phyloP scores from a whole-genome alignment of 2,113 vertebrate genomes.

The Guaruba guarouba region DNA sequence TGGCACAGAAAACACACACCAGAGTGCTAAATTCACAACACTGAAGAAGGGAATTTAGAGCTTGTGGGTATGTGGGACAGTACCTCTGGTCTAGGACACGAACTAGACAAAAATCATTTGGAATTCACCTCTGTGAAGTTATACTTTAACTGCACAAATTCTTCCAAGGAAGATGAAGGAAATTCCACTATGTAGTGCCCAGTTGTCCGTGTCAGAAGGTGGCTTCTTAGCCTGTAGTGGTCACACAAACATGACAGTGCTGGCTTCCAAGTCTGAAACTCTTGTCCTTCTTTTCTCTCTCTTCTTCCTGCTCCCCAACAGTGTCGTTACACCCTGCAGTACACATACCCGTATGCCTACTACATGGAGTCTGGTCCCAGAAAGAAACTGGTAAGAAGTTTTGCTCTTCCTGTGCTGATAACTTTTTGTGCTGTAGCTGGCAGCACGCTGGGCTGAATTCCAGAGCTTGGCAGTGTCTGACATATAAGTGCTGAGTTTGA shows the following conservation, averaged over 20 bases:
- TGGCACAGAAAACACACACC: background rate
- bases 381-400: slow-evolving; percentile 92
- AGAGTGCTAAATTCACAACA: background rate
- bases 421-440: background rate
- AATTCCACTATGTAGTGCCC: background rate
- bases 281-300: slow-evolving; percentile 33
- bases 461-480: background rate
- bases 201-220: background rate
- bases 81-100: background rate
- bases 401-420: background rate
- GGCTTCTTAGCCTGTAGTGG: background rate
- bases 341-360: slow-evolving; percentile 98
- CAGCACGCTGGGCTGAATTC: background rate
- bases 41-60: background rate
- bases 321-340: slow-evolving; percentile 99
- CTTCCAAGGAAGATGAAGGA: background rate
- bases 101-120: background rate
- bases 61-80: background rate
- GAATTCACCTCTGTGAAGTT: background rate
- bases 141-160: background rate
- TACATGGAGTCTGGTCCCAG: slow-evolving; percentile 99
- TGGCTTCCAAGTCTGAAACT: background rate
- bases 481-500: background rate
- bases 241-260: background rate
- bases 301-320: slow-evolving; percentile 31